Evolutionary conservation across 2,888 invertebrate genomes (phyloP).

Genomic region (Spialia ferax): DNA sequence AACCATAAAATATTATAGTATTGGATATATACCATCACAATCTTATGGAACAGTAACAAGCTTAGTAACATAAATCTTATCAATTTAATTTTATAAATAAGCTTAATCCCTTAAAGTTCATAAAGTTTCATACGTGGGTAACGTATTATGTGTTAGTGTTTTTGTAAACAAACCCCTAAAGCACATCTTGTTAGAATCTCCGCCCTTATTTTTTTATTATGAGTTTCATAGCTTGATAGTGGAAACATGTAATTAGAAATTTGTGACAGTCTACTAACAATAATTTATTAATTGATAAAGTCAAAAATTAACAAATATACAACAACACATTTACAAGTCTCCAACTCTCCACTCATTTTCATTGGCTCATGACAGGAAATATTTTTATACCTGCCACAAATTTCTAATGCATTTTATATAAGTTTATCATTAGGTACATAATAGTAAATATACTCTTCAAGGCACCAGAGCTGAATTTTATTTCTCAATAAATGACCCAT

Average conservation of each 20-base stretch:
- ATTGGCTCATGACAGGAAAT: neutral
- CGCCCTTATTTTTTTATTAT: neutral
- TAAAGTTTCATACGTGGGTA: neutral
- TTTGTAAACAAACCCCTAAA: neutral
- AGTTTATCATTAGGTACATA: too few relatives aligned
- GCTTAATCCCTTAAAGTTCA: neutral
- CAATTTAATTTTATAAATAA: neutral
- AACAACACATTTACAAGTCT: too few relatives aligned
- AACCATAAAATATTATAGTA: neutral
- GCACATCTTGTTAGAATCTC: too few relatives aligned
- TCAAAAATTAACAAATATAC: neutral
- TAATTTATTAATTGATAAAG: neutral
- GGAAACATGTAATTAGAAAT: neutral
- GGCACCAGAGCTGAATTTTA: constrained; percentile 1
- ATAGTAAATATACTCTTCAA: neutral
- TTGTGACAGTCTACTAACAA: neutral
- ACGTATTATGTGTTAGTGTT: neutral
- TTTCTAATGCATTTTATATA: neutral
- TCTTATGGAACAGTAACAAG: too few relatives aligned
- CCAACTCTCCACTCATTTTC: neutral
- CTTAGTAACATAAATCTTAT: too few relatives aligned
- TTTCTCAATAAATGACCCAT: neutral
- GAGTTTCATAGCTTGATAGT: neutral
- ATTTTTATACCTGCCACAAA: neutral
- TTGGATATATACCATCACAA: neutral